Evolutionary conservation across 2,888 invertebrate genomes (phyloP).

Genomic region (Nebria salina): DNA sequence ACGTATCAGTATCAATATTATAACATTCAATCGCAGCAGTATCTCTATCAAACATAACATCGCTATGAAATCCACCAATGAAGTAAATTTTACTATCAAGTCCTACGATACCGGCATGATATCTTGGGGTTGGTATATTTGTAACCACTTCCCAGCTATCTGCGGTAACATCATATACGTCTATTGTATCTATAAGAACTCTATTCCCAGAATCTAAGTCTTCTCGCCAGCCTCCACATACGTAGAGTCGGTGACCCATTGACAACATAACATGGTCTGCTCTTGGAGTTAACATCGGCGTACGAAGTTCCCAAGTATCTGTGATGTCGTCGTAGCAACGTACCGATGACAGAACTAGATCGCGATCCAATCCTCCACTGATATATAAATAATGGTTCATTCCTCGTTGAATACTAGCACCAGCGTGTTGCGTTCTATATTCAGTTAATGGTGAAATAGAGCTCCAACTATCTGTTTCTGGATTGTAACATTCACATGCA

Average conservation of each 20-base stretch:
- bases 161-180: conserved; percentile 69
- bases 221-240: conserved; percentile 75
- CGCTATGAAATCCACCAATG: conserved; percentile 75
- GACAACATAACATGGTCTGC: conserved; percentile 74
- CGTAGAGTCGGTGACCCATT: conserved; percentile 68
- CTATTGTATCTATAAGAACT: conserved; percentile 70
- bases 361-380: conserved; percentile 68
- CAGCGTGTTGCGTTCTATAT: conserved; percentile 69
- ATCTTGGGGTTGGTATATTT: conserved; percentile 72
- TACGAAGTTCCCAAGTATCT: conserved; percentile 67
- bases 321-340: conserved; percentile 65
- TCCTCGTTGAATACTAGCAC: conserved; percentile 61
- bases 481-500: conserved; percentile 71
- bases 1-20: conserved; percentile 69
- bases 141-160: conserved; percentile 72
- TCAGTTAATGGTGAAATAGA: conserved; percentile 67
- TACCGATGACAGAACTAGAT: conserved; percentile 63
- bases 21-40: conserved; percentile 74
- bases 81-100: conserved; percentile 72
- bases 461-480: conserved; percentile 68
- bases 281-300: conserved; percentile 69
- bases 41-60: conserved; percentile 73
- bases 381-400: conserved; percentile 62
- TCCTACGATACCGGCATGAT: conserved; percentile 74
- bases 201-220: conserved; percentile 64